phyloP scores from a whole-genome alignment of 2,888 invertebrate species.

The Dione vanillae region DNA sequence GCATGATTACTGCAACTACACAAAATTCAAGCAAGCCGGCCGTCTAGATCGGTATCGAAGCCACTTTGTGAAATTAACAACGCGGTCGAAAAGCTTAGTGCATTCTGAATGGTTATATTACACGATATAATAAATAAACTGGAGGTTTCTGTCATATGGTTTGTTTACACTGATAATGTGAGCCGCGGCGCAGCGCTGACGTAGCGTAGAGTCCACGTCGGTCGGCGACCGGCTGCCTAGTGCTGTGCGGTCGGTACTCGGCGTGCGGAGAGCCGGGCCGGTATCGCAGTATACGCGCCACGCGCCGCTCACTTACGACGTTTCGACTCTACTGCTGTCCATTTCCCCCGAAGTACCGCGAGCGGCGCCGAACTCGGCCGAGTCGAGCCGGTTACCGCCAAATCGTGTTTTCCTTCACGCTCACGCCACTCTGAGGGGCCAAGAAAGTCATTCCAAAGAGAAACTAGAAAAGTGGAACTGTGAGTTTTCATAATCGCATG shows the following conservation, averaged over 20 bases:
- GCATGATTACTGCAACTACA: constrained; percentile 58
- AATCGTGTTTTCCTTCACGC: constrained; percentile 62
- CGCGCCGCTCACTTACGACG: constrained; percentile 56
- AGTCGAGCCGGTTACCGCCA: constrained; percentile 60
- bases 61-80: constrained; percentile 27
- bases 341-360: constrained; percentile 57
- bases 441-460: constrained; percentile 41
- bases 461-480: constrained; percentile 45
- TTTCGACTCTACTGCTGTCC: constrained; percentile 42
- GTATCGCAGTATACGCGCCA: constrained; percentile 61
- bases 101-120: constrained; percentile 42
- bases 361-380: constrained; percentile 63
- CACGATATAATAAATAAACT: constrained; percentile 65
- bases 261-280: constrained; percentile 49
- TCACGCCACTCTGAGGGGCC: constrained; percentile 50
- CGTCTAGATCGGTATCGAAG: constrained; percentile 59
- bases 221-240: constrained; percentile 54
- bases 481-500: constrained; percentile 43
- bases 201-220: constrained; percentile 46
- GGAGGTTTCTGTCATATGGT: constrained; percentile 64
- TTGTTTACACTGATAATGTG: constrained; percentile 69
- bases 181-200: constrained; percentile 39
- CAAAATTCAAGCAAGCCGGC: constrained; percentile 70
- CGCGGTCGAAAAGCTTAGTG: constrained; percentile 6
- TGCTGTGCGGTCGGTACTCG: constrained; percentile 29